Percentiles rank a stretch among this genome's conserved stretches.
These are phyloP conservation scores for Eupithecia pulchellata DNA, from an alignment of 2,888 invertebrate species.

Conservation along the genomic window DNA sequence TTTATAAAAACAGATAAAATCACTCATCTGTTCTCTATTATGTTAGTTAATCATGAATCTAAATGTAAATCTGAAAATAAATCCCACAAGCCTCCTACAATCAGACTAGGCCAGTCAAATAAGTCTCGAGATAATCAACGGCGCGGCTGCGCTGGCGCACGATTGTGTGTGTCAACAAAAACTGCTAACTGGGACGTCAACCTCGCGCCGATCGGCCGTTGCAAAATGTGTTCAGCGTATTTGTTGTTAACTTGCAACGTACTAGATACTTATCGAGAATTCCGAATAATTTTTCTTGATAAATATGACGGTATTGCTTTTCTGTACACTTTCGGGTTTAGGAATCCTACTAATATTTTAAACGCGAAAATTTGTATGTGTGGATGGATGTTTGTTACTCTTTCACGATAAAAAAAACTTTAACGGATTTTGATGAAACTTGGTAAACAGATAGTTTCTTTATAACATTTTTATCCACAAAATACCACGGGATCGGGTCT, in stretches of 20 bases:
- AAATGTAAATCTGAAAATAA: background rate
- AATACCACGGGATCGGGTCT: too few species aligned
- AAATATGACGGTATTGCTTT: background rate
- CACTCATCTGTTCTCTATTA: background rate
- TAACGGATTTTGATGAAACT: too few species aligned
- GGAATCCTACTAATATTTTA: too few species aligned
- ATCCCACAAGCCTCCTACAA: background rate
- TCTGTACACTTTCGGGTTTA: too few species aligned
- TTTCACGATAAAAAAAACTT: too few species aligned
- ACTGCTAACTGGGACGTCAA: slow-evolving; percentile 43
- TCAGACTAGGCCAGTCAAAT: slow-evolving; percentile 22
- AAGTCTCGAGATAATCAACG: slow-evolving; percentile 27
- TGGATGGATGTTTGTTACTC: too few species aligned
- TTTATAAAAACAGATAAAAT: too few species aligned
- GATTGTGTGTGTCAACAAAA: slow-evolving; percentile 44
- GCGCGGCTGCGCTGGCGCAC: slow-evolving; percentile 37
- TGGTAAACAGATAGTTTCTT: too few species aligned
- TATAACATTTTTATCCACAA: too few species aligned
- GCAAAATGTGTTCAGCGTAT: slow-evolving; percentile 30
- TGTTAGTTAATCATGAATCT: background rate
- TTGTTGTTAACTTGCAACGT: background rate
- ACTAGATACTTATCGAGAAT: background rate
- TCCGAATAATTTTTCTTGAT: background rate
- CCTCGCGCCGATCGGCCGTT: slow-evolving; percentile 40
- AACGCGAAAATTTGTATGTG: too few species aligned